Evolutionary conservation across 2,797 vertebrate genomes (phyloP).

Genomic region (Rhynchonycteris naso): DNA sequence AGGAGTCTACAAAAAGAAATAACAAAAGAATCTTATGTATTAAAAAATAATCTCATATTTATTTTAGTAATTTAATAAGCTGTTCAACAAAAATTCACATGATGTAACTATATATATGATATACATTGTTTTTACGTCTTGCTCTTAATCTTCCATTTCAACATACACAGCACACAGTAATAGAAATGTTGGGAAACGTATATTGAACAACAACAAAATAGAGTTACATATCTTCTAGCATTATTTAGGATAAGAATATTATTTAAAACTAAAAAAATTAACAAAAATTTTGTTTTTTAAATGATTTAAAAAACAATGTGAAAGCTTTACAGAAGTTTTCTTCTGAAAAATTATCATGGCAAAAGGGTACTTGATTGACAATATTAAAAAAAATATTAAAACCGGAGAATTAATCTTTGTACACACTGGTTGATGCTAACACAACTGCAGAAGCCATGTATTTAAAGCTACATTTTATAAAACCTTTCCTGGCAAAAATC

Average conservation of each 20-base stretch:
- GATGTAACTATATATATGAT: background rate
- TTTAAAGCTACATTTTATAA: constrained; percentile 87
- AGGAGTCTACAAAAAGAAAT: too few relatives aligned
- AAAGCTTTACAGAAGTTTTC: background rate
- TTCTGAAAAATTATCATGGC: constrained; percentile 55
- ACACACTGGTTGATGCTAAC: constrained; percentile 69
- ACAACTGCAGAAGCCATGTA: constrained; percentile 71
- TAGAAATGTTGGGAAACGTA: background rate
- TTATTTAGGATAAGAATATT: background rate
- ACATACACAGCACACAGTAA: background rate
- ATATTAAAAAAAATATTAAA: constrained; percentile 71
- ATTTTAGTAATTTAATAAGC: constrained; percentile 22
- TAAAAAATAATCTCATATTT: background rate
- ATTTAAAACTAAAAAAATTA: constrained; percentile 30
- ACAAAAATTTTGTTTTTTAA: background rate
- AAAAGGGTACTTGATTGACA: constrained; percentile 53
- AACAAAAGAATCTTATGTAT: too few relatives aligned
- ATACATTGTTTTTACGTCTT: background rate
- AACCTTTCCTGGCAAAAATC: constrained; percentile 87
- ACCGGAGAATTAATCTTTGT: constrained; percentile 80
- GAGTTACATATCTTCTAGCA: background rate
- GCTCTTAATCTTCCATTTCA: background rate
- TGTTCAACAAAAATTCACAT: background rate
- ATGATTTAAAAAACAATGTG: background rate
- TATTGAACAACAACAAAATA: background rate